Evolutionary conservation across 2,797 vertebrate species (phyloP).

Genomic region (Pseudochromis fuscus): DNA sequence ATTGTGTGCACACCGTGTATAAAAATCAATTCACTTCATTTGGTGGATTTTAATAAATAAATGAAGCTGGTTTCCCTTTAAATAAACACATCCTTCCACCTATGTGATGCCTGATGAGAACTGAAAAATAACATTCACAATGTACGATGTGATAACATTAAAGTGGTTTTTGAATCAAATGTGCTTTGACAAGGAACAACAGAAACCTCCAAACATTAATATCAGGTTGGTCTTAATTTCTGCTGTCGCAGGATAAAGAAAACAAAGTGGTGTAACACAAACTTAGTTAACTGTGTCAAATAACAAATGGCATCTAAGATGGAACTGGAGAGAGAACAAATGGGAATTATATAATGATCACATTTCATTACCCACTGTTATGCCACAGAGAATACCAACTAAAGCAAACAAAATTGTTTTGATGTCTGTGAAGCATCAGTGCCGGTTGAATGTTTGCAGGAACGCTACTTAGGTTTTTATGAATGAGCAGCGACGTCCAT

Average conservation of each 20-base stretch:
- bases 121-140: background rate
- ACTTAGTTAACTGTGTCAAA: slow-evolving; percentile 75
- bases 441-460: slow-evolving; percentile 65
- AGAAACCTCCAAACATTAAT: slow-evolving; percentile 5
- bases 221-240: slow-evolving; percentile 48
- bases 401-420: slow-evolving; percentile 79
- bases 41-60: background rate
- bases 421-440: slow-evolving; percentile 72
- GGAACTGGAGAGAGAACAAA: slow-evolving; percentile 75
- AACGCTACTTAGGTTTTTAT: slow-evolving; percentile 73
- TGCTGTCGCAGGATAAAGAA: slow-evolving; percentile 53
- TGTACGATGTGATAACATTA: background rate
- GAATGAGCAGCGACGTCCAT: slow-evolving; percentile 75
- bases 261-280: slow-evolving; percentile 59
- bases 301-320: slow-evolving; percentile 70
- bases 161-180: background rate
- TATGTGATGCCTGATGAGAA: background rate
- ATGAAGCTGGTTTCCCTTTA: background rate
- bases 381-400: slow-evolving; percentile 78
- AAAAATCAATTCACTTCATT: background rate
- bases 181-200: background rate
- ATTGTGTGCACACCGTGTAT: background rate
- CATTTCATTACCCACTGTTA: slow-evolving; percentile 80
- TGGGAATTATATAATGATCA: slow-evolving; percentile 80
- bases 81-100: background rate